Evolutionary conservation across 2,113 vertebrate genomes (phyloP).

Genomic region (Tychaedon coryphoeus): DNA sequence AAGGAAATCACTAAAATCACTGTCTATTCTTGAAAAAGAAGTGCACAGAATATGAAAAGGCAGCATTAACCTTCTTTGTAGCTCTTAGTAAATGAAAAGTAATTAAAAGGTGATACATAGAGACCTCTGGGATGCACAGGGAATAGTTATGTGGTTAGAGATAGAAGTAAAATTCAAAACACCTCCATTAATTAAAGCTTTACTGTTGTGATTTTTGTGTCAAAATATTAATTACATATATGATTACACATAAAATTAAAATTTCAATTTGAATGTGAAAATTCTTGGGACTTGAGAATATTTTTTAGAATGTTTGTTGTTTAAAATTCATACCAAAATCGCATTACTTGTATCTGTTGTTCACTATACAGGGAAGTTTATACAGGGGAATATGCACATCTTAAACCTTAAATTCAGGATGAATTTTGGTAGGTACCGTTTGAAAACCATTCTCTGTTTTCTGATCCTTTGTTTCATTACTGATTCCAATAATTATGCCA

Average conservation of each 20-base stretch:
- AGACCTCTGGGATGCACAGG: background rate
- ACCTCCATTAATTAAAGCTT: background rate
- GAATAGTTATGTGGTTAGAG: background rate
- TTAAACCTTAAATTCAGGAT: background rate
- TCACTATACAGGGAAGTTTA: background rate
- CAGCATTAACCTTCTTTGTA: background rate
- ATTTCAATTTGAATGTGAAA: background rate
- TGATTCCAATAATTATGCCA: background rate
- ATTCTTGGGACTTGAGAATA: background rate
- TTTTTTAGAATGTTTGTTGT: background rate
- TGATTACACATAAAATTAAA: background rate
- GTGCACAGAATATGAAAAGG: background rate
- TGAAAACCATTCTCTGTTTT: background rate
- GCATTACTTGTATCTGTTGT: background rate
- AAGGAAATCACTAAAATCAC: background rate
- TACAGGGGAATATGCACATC: background rate
- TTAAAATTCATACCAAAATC: background rate
- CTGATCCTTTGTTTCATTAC: background rate
- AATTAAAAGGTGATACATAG: background rate
- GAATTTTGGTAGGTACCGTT: background rate
- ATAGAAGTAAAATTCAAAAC: background rate
- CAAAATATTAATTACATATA: background rate
- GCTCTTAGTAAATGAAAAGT: background rate
- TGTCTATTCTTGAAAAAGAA: background rate
- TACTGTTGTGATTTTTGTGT: background rate